Evolutionary conservation across 2,113 vertebrate species (phyloP).

Genomic region (Coryphaenoides rupestris): DNA sequence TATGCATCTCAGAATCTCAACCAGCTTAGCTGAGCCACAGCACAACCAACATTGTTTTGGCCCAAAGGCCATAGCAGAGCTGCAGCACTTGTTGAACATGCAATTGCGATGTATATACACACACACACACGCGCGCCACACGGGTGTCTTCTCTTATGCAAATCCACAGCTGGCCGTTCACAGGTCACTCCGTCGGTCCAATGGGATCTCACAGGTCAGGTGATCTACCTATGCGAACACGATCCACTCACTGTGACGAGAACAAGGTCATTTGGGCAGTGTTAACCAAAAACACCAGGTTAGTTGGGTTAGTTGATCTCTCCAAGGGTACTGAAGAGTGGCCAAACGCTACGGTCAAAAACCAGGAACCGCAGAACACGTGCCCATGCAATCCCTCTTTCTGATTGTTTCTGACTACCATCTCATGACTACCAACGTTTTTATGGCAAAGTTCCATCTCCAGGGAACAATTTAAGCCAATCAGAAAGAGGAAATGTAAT

Average conservation of each 20-base stretch:
- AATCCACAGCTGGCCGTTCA: slow-evolving; percentile 19
- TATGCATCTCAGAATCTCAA: background rate
- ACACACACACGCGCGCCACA: slow-evolving; percentile 1
- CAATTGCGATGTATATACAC: slow-evolving; percentile 52
- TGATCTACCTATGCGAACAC: slow-evolving; percentile 57
- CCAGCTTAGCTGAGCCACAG: slow-evolving; percentile 23
- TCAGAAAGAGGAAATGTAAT: too few species aligned
- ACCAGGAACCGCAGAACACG: too few species aligned
- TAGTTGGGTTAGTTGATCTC: too few species aligned
- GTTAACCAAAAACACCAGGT: slow-evolving; percentile 2
- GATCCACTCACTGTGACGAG: slow-evolving; percentile 67
- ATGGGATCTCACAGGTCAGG: slow-evolving; percentile 37
- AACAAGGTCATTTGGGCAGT: slow-evolving; percentile 7
- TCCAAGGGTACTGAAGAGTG: too few species aligned
- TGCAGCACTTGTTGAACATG: slow-evolving; percentile 17
- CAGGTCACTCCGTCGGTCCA: slow-evolving; percentile 33
- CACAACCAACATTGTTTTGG: slow-evolving; percentile 33
- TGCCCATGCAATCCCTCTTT: too few species aligned
- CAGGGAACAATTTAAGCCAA: too few species aligned
- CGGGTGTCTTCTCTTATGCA: slow-evolving; percentile 48
- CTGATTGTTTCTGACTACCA: too few species aligned
- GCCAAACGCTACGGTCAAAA: too few species aligned
- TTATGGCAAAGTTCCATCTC: too few species aligned
- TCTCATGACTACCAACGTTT: too few species aligned
- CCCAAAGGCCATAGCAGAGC: slow-evolving; percentile 26